Base-by-base conservation (phyloP, 1,140 invertebrate genomes). In the Littorina saxatilis region DNA sequence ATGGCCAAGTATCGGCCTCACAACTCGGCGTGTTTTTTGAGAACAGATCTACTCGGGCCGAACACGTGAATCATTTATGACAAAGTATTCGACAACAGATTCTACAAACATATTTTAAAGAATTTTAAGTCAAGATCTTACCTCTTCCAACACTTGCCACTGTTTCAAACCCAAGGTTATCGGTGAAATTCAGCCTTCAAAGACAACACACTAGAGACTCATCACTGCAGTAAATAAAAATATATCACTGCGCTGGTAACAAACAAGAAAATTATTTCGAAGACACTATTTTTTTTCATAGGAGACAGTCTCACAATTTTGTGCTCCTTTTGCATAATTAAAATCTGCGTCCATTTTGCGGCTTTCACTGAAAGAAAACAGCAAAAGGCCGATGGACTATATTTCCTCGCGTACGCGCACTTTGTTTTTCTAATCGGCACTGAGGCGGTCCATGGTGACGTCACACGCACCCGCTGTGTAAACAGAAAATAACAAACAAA, bases 401-500 rank as follows among this genome's bases (percentile, higher is more conserved):
- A 66, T 73, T 81, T 58, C 20, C 17, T 50, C 76, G 84, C 82
- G 83, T 52, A 80, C 1, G 74, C 61, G 72, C 61, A 85, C 84
- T 82, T 88, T 87, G 83, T 89, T 88, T 84, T 87, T 88, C 83
- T 84, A 84, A 82, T 83, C 68, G 32, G 85, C 81, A 43, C 73
- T 82, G 11, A 17, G 82, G 55, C 82, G 47, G 66, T 63, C 55
- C 70, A 81, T 73, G 63, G 85, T 89, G 88, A 89, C 88, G 88
- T 89, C 88, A 89, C 86, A 80, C 76, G 84, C 87, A 88, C 87
- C 87, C 87, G 87, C 88, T 87, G 85, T 86, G 88, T 89, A 87
- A 89, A 89, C 87, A 88, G 80, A 88, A 86, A 89, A 84, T 85
- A 88, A 89, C 85, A 88, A 87, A 88, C 86, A 88, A 87, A 82